Evolutionary conservation across 2,888 invertebrate species (phyloP).

Genomic region (Drosophila prolongata): DNA sequence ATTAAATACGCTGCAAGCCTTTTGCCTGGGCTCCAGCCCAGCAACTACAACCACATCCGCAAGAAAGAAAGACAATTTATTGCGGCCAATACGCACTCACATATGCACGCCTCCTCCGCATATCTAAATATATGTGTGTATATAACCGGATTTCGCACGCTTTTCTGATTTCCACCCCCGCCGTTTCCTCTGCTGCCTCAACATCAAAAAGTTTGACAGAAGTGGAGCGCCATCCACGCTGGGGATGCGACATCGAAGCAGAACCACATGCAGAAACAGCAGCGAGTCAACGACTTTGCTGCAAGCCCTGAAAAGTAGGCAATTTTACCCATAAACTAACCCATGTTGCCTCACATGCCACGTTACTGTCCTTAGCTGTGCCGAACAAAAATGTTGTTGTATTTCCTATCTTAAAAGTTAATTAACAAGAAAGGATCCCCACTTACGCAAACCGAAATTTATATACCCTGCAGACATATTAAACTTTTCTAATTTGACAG

Average conservation of each 20-base stretch:
- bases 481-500: too few relatives aligned
- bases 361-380: background rate
- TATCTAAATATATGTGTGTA: conserved; percentile 23
- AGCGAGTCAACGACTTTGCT: conserved; percentile 24
- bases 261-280: conserved; percentile 29
- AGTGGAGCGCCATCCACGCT: conserved; percentile 67
- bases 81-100: conserved; percentile 67
- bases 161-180: conserved; percentile 41
- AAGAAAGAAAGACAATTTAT: conserved; percentile 76
- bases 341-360: background rate
- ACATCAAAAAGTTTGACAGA: conserved; percentile 75
- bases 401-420: background rate
- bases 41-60: conserved; percentile 50
- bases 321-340: conserved; percentile 4
- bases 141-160: conserved; percentile 52
- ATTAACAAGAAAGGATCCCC: background rate
- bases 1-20: conserved; percentile 72
- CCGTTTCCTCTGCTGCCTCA: conserved; percentile 25
- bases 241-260: conserved; percentile 46
- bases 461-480: too few relatives aligned
- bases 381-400: background rate
- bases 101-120: conserved; percentile 17
- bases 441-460: too few relatives aligned
- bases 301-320: conserved; percentile 5
- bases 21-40: conserved; percentile 50